Conservation (phyloP, 2,888 invertebrate species). For the Eledona agricola region DNA sequence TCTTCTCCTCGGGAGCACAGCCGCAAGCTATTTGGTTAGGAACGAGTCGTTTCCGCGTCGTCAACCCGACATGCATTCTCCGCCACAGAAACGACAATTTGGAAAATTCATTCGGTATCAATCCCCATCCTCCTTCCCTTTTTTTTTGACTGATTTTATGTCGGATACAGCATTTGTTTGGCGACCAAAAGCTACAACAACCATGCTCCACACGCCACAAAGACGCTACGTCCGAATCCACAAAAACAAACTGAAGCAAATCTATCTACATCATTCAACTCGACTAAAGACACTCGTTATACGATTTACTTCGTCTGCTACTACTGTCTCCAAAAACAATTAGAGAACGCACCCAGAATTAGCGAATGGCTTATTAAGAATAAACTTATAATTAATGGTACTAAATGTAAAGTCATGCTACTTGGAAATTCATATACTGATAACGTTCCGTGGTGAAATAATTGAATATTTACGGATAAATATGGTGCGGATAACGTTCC, state of each 20-base stretch:
- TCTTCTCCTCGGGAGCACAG: conserved; percentile 54
- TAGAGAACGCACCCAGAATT: too few species aligned
- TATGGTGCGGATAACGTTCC: too few species aligned
- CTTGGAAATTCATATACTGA: too few species aligned
- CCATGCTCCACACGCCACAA: conserved; percentile 62
- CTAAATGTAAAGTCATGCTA: too few species aligned
- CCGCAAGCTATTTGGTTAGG: conserved; percentile 49
- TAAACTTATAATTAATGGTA: too few species aligned
- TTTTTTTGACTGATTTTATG: conserved; percentile 52
- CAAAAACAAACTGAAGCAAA: conserved; percentile 24
- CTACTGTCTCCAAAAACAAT: too few species aligned
- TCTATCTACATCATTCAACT: conserved; percentile 20
- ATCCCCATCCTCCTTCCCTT: conserved; percentile 63
- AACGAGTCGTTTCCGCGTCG: conserved; percentile 33
- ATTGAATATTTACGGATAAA: too few species aligned
- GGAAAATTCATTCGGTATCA: conserved; percentile 34
- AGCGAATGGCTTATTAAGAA: too few species aligned
- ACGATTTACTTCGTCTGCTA: too few species aligned
- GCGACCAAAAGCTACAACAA: conserved; percentile 59
- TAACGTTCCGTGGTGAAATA: too few species aligned
- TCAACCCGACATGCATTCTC: conserved; percentile 24
- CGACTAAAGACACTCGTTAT: too few species aligned
- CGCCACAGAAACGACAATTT: conserved; percentile 46
- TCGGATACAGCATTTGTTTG: conserved; percentile 61
- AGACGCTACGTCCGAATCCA: conserved; percentile 43